These are phyloP conservation scores for Etheostoma perlongum DNA, from an alignment of 2,797 vertebrate genomes.

Conservation along the genomic window DNA sequence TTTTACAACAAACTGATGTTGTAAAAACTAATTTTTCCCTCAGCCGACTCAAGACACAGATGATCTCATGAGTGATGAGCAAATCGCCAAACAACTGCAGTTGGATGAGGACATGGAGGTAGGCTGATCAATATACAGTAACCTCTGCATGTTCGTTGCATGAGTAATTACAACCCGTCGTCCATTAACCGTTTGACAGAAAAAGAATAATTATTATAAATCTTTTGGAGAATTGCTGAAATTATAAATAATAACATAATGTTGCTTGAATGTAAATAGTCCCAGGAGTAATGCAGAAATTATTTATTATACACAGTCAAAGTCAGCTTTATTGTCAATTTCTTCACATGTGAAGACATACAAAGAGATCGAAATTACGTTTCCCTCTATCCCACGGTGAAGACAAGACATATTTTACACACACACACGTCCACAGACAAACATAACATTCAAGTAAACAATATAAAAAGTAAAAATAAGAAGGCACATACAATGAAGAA, in stretches of 20 bases:
- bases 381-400: too few species aligned
- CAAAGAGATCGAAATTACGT: too few species aligned
- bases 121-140: slow-evolving; percentile 14
- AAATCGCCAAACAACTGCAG: slow-evolving; percentile 91
- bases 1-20: slow-evolving; percentile 4
- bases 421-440: too few species aligned
- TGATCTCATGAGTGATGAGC: slow-evolving; percentile 88
- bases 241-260: not conserved
- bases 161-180: not conserved
- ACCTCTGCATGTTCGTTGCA: not conserved
- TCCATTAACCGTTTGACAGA: not conserved
- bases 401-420: too few species aligned
- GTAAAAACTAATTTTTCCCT: slow-evolving; percentile 41
- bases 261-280: slow-evolving; percentile 8
- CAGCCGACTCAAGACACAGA: slow-evolving; percentile 84
- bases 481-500: too few species aligned
- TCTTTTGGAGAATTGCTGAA: not conserved
- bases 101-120: slow-evolving; percentile 94
- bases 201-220: not conserved
- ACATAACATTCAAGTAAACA: too few species aligned
- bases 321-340: too few species aligned
- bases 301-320: not conserved
- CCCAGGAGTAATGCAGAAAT: not conserved
- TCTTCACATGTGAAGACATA: too few species aligned
- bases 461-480: too few species aligned